These are phyloP conservation scores for Phaetusa simplex DNA, from an alignment of 2,113 vertebrate species.

Conservation along the genomic window DNA sequence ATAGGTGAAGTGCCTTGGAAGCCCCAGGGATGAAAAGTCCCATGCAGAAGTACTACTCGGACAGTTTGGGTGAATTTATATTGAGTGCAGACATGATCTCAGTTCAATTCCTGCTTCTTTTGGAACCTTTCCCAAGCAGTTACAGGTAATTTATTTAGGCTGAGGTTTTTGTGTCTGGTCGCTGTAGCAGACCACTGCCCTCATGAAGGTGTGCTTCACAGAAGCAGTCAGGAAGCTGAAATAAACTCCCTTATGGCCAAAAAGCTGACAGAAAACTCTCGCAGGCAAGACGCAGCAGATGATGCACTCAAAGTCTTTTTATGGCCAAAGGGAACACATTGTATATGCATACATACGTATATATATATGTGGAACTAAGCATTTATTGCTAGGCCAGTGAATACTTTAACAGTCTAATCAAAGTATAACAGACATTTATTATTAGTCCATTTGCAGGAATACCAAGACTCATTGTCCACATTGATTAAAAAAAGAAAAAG, in stretches of 20 bases:
- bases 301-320: not conserved
- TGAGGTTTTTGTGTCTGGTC: not conserved
- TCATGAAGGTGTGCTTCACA: not conserved
- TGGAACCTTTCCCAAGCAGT: not conserved
- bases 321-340: not conserved
- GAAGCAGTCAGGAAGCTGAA: not conserved
- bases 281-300: not conserved
- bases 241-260: not conserved
- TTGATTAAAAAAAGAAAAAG: not conserved
- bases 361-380: not conserved
- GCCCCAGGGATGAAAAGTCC: not conserved
- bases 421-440: not conserved
- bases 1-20: not conserved
- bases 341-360: not conserved
- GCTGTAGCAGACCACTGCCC: not conserved
- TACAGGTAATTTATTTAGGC: not conserved
- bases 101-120: conserved; percentile 3
- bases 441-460: not conserved
- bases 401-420: not conserved
- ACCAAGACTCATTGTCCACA: not conserved
- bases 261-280: not conserved
- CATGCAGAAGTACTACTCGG: not conserved
- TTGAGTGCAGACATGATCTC: not conserved
- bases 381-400: not conserved
- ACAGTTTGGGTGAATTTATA: not conserved